phyloP scores from a whole-genome alignment of 2,113 vertebrate species.

The Antennarius striatus region DNA sequence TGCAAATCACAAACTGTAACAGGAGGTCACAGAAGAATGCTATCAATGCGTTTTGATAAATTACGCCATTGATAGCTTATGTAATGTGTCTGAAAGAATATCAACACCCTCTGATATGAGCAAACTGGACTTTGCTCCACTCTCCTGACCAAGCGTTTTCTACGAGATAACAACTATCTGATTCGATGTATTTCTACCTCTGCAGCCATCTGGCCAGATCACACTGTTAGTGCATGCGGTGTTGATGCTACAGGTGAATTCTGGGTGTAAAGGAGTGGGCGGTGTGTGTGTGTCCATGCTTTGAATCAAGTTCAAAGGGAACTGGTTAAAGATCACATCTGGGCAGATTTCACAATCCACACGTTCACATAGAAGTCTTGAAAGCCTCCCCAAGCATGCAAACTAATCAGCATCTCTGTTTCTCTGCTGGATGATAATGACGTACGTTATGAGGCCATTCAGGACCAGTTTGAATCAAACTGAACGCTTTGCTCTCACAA shows the following conservation, averaged over 20 bases:
- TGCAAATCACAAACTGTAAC: too few relatives aligned
- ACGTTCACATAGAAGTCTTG: too few relatives aligned
- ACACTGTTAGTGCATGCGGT: neutral
- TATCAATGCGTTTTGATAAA: neutral
- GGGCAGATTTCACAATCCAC: conserved; percentile 17
- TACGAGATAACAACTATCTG: conserved; percentile 32
- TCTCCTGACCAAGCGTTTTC: conserved; percentile 36
- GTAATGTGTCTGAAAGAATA: neutral
- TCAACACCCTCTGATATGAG: neutral
- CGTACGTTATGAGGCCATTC: too few relatives aligned
- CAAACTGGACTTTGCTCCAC: conserved; percentile 42
- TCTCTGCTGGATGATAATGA: too few relatives aligned
- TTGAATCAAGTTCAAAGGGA: conserved; percentile 16
- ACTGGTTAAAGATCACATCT: neutral
- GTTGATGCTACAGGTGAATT: conserved; percentile 4
- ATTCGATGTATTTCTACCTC: conserved; percentile 3
- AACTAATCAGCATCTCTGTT: too few relatives aligned
- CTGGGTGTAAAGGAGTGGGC: neutral
- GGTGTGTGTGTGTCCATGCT: neutral
- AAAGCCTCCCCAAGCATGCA: too few relatives aligned
- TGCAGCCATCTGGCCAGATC: conserved; percentile 4
- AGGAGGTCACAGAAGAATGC: too few relatives aligned
- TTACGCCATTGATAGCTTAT: neutral
- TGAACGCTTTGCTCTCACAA: too few relatives aligned
- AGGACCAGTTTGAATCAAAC: too few relatives aligned